Evolutionary conservation across 2,888 invertebrate species (phyloP).

Genomic region (Rhingia rostrata): DNA sequence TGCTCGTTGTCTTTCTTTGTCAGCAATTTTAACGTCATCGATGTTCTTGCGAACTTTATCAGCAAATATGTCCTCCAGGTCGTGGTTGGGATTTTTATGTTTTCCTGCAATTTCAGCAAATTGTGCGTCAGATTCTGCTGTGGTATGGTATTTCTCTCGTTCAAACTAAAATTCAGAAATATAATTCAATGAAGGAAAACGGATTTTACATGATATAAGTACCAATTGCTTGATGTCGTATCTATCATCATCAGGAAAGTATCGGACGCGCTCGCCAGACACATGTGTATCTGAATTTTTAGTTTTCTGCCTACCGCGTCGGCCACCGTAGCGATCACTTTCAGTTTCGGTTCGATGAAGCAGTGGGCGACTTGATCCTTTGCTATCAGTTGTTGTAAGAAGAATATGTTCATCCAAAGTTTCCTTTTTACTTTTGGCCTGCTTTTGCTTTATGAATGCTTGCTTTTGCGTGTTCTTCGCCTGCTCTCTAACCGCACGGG

Average conservation of each 20-base stretch:
- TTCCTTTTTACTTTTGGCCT: conserved; percentile 14
- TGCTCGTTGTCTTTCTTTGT: conserved; percentile 86
- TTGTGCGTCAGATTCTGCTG: conserved; percentile 91
- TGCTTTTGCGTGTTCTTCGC: conserved; percentile 20
- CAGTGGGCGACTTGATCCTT: conserved; percentile 89
- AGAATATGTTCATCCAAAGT: conserved; percentile 85
- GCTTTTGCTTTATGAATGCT: conserved; percentile 1
- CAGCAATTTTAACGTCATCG: conserved; percentile 85
- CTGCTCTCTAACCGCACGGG: conserved; percentile 84
- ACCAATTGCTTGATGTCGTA: conserved; percentile 93
- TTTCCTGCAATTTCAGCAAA: conserved; percentile 90
- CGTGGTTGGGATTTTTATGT: conserved; percentile 86
- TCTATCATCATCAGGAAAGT: conserved; percentile 95
- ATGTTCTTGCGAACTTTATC: conserved; percentile 89
- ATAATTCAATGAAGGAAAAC: background rate
- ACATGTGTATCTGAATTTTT: conserved; percentile 88
- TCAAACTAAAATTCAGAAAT: conserved; percentile 85
- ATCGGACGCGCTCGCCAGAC: conserved; percentile 89
- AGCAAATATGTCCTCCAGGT: conserved; percentile 93
- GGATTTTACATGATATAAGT: conserved; percentile 70
- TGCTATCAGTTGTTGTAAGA: conserved; percentile 87
- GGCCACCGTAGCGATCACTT: conserved; percentile 75
- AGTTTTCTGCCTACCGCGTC: conserved; percentile 65
- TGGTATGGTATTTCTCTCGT: conserved; percentile 90
- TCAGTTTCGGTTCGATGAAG: conserved; percentile 75